Conservation (phyloP, 92 coral and sea anemone genomes). For the Phenganax stokvisi region DNA sequence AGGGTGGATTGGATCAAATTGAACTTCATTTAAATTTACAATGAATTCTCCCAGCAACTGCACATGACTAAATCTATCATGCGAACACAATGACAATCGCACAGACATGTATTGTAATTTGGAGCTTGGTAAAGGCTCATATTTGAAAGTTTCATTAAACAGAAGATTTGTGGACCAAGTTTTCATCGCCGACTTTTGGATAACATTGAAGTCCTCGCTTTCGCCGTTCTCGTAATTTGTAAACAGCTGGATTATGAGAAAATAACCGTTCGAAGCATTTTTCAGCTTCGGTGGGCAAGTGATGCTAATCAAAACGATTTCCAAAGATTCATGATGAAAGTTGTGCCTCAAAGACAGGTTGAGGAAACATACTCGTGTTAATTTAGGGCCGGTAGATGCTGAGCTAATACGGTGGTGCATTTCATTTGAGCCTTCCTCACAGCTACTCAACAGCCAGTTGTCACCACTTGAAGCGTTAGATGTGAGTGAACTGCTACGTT, state of each 20-base stretch:
- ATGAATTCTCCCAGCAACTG: conserved; percentile 30
- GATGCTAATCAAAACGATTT: not conserved
- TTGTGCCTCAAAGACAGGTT: conserved; percentile 12
- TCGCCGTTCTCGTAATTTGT: conserved; percentile 5
- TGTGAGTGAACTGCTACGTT: conserved; percentile 1
- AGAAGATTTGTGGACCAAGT: conserved; percentile 17
- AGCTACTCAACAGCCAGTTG: conserved; percentile 22
- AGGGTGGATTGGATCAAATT: conserved; percentile 12
- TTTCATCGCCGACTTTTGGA: not conserved
- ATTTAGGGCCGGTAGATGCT: conserved; percentile 8
- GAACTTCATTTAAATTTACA: conserved; percentile 26
- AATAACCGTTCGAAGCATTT: conserved; percentile 5
- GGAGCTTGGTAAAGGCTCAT: not conserved
- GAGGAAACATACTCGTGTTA: conserved; percentile 10
- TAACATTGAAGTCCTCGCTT: not conserved
- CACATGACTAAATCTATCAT: conserved; percentile 37
- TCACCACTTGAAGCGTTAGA: conserved; percentile 20
- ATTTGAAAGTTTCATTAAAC: conserved; percentile 27
- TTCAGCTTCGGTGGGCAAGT: conserved; percentile 17
- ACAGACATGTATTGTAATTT: conserved; percentile 16
- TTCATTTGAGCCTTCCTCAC: conserved; percentile 12
- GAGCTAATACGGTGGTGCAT: not conserved
- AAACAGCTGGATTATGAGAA: conserved; percentile 24
- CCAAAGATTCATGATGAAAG: conserved; percentile 12
- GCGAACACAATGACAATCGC: conserved; percentile 27